Evolutionary conservation across 2,113 vertebrate species (phyloP).

Genomic region (Periophthalmus modestus): DNA sequence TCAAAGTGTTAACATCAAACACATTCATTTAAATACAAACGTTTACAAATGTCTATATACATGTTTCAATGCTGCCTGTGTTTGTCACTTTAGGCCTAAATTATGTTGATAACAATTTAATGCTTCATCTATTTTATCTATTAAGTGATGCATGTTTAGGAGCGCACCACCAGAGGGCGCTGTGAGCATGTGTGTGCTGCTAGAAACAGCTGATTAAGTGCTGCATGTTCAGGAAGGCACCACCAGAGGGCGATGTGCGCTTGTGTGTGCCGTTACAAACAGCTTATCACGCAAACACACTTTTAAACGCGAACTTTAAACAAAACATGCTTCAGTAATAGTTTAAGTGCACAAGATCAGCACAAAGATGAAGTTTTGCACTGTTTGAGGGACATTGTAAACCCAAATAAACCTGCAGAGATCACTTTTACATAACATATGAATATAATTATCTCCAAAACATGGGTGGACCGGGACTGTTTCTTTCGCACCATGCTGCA

Average conservation of each 20-base stretch:
- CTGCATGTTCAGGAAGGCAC: neutral
- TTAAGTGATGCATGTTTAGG: neutral
- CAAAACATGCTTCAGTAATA: neutral
- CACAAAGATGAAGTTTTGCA: neutral
- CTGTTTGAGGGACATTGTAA: neutral
- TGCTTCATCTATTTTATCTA: too few relatives aligned
- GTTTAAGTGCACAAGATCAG: neutral
- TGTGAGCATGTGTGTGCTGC: slow-evolving; percentile 4
- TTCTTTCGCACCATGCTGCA: neutral
- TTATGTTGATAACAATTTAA: neutral
- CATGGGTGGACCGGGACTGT: neutral
- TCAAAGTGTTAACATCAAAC: too few relatives aligned
- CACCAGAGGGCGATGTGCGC: slow-evolving; percentile 48
- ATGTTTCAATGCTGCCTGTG: too few relatives aligned
- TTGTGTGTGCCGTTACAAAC: neutral
- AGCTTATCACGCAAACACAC: too few relatives aligned
- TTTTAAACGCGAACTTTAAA: neutral
- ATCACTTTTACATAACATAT: neutral
- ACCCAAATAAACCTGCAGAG: neutral
- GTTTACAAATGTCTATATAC: too few relatives aligned
- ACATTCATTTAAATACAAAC: too few relatives aligned
- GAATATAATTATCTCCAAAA: neutral
- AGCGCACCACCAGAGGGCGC: slow-evolving; percentile 46
- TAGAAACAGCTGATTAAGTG: too few relatives aligned
- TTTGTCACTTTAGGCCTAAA: neutral